These are phyloP conservation scores for Conchocele bisecta DNA, from an alignment of 2,888 invertebrate species.

Conservation along the genomic window DNA sequence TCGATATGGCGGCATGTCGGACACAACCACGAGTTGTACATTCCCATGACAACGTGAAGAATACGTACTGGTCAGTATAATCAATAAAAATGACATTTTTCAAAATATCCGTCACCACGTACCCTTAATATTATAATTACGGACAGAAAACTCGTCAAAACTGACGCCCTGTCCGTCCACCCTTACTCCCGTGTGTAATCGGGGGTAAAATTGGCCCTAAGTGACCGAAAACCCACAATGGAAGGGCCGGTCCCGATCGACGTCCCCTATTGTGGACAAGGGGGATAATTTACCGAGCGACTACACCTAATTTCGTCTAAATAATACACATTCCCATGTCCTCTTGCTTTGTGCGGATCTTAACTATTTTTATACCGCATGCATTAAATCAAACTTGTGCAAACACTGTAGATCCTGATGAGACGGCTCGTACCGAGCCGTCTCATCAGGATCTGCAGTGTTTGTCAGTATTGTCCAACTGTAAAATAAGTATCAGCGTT, in stretches of 20 bases:
- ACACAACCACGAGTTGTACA: too few species aligned
- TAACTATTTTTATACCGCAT: too few species aligned
- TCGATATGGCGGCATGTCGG: too few species aligned
- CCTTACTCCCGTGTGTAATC: slow-evolving; percentile 44
- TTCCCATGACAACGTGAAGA: slow-evolving; percentile 10
- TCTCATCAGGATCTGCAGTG: too few species aligned
- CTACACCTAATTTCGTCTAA: slow-evolving; percentile 49
- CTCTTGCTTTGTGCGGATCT: slow-evolving; percentile 33
- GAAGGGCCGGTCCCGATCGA: slow-evolving; percentile 32
- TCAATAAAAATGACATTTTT: slow-evolving; percentile 54
- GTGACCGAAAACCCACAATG: slow-evolving; percentile 60
- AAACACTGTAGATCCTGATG: too few species aligned
- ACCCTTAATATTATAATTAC: slow-evolving; percentile 56
- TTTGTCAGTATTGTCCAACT: too few species aligned
- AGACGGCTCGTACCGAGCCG: too few species aligned
- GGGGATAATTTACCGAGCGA: slow-evolving; percentile 50
- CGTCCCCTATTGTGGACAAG: slow-evolving; percentile 43
- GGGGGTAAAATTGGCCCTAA: slow-evolving; percentile 55
- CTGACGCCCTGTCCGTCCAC: slow-evolving; percentile 54
- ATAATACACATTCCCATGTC: slow-evolving; percentile 43
- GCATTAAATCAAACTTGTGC: too few species aligned
- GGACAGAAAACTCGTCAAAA: slow-evolving; percentile 57
- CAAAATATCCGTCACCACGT: slow-evolving; percentile 51
- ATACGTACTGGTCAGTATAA: slow-evolving; percentile 13
- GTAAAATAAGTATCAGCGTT: too few species aligned